Evolutionary conservation across 1,140 invertebrate genomes (phyloP), one percentile per base, ranked within the genome.

Genomic region (Hypothenemus hampei): DNA sequence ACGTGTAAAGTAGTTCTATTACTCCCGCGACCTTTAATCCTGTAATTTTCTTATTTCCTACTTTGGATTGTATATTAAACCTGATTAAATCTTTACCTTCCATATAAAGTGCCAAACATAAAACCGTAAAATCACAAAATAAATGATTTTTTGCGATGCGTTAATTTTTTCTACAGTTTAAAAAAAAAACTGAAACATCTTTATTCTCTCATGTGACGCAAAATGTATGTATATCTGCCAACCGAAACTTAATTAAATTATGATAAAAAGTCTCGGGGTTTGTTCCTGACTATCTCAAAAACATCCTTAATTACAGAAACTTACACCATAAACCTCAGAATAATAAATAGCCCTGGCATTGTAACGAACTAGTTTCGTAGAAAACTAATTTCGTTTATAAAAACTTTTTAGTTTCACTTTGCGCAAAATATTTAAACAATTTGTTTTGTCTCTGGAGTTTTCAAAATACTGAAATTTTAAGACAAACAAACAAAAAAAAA

Each of bases 21-120:
- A 49, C 24, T 49, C 20, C 47, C 24, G 21, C 47, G 20, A 49
- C 33, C 47, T 49, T 18, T 49, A 31, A 49, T n/a, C 47, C 47
- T n/a, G 47, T 23, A 49, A 49, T 49, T 47, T 44, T 47, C 45
- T 29, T 26, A 47, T 35, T 49, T 49, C 47, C 47, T 23, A 37
- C 15, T 49, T 39, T 23, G 39, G 47, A 2, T 36, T 7, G 4
- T 48, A 43, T 16, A 43, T 43, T 43, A 43, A 43, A 22, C 40
- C 10, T 48, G 45, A 48, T 48, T 48, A 48, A 21, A 48, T 48
- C 45, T 48, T 36, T 48, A 48, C 20, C 8, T 24, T 6, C 43
- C 24, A 29, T 45, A 16, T 45, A 29, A 16, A 29, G 26, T 29
- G 26, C n/a, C n/a, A n/a, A n/a, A n/a, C n/a, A n/a, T n/a, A n/a